Evolutionary conservation across 2,888 invertebrate genomes (phyloP), one percentile per base, ranked within the genome.

Genomic region (Drosophila mettleri): DNA sequence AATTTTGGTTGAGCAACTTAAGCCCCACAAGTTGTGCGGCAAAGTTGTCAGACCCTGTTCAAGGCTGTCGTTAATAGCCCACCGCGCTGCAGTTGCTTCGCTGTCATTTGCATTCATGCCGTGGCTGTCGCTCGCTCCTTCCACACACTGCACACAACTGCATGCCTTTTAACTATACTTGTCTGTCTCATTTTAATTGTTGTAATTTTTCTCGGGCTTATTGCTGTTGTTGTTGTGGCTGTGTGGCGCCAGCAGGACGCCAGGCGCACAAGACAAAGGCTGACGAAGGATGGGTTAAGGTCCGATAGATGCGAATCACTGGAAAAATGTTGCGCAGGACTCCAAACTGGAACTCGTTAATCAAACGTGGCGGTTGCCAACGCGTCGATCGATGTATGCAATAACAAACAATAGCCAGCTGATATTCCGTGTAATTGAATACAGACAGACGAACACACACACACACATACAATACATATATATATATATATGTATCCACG

Each of bases 381-480:
- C 31, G 48, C 27, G 31, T 38, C 64, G 81, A 86, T 83, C 84
- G 84, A 84, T 86, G 71, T 45, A 49, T 77, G 83, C 80, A 83
- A 76, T 74, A 79, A 74, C 77, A 77, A 67, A 75, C 70, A 74
- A 67, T 67, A 60, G 67, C 54, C 55, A 57, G 36, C 34, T 72
- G 70, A 61, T 86, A 83, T 81, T 84, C 77, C 86, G 72, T 74
- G 79, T 86, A 87, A 80, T 85, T 82, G 83, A 80, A 85, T 67
- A 61, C 22, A 65, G 38, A 58, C 39, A 67, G 8, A 62, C 34
- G 60, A 7, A 65, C 31, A 48, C 27, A 64, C 14, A 65, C 14
- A 65, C 27, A 57, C n/a, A 58, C 9, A 52, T n/a, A 53, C 12
- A 60, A n/a, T n/a, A n/a, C n/a, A n/a, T n/a, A n/a, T n/a, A n/a